Percentiles rank a stretch among this genome's conserved stretches.
phyloP scores from a whole-genome alignment of 2,113 vertebrate genomes.

The Columbina picui region DNA sequence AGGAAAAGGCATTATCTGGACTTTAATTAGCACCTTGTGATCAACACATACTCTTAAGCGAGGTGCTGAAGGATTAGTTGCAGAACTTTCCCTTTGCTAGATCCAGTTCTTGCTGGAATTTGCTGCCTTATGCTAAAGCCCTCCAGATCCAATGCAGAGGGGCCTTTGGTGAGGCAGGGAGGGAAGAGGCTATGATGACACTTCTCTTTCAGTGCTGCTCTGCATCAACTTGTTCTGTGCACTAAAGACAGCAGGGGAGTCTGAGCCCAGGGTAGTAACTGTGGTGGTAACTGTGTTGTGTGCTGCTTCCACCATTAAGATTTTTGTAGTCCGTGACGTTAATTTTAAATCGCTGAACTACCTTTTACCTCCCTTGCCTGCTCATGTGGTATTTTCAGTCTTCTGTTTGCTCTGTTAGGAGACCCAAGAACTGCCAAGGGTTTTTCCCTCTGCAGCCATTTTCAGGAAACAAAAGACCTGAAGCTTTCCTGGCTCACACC shows the following conservation, averaged over 20 bases:
- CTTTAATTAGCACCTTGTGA: neutral
- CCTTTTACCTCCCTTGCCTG: neutral
- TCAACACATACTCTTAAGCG: neutral
- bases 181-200: rapidly evolving
- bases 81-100: neutral
- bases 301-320: neutral
- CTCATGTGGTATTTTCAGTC: neutral
- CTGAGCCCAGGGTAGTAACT: neutral
- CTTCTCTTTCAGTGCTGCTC: neutral
- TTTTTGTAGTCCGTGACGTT: neutral
- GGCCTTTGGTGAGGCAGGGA: neutral
- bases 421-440: neutral
- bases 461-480: constrained; percentile 41
- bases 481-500: constrained; percentile 24
- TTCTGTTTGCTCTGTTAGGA: neutral
- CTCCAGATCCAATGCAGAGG: neutral
- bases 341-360: neutral
- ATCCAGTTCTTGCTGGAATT: neutral
- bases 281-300: neutral
- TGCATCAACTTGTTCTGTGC: neutral
- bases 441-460: constrained; percentile 25
- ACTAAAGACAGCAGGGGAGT: neutral
- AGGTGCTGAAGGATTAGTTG: neutral
- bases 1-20: neutral
- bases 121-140: neutral